Evolutionary conservation across 1,140 invertebrate species (phyloP), one percentile per base, ranked within the genome.

Genomic region (Prorops nasuta): DNA sequence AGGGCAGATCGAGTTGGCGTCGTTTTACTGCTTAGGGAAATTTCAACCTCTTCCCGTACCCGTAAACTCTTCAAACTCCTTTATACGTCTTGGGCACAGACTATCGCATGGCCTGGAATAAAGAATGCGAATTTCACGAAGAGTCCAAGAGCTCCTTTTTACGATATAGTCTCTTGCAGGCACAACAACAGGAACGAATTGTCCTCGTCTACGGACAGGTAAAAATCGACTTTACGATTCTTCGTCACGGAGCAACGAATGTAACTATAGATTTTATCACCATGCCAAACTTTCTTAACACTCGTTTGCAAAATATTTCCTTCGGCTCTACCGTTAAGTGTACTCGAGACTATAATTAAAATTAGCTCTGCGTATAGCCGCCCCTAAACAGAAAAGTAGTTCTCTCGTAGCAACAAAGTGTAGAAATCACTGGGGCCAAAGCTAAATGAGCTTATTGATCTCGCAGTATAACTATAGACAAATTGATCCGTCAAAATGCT

Each of bases 1-100:
- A 21, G 22, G 35, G 15, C 44, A 45, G 51, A 54, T 54, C 44
- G 55, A 58, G 34, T 44, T 51, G 16, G 40, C 44, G 44, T 35
- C 45, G 48, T 59, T 60, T 60, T 60, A 60, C 47, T 46, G 58
- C 48, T 60, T 55, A 60, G 48, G 56, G 56, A 60, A 60, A 60
- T 59, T 60, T 60, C 51, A 43, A 40, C 42, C 22, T 44, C 44
- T 47, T 55, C 48, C 44, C 17, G 15, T 48, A 36, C n/a, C 37
- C 38, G 48, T 60, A 54, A 60, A 60, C 37, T 44, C 24, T 18
- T 42, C 34, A 37, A 41, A 55, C 51, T 60, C 47, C 44, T 60
- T 58, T 60, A 42, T 55, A 48, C 39, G 31, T 24, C 34, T 32
- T 16, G 43, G 12, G 14, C 10, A 17, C 15, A 37, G 36, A 37